These are phyloP conservation scores for Syngnathus scovelli DNA, from an alignment of 2,113 vertebrate species.

Conservation along the genomic window DNA sequence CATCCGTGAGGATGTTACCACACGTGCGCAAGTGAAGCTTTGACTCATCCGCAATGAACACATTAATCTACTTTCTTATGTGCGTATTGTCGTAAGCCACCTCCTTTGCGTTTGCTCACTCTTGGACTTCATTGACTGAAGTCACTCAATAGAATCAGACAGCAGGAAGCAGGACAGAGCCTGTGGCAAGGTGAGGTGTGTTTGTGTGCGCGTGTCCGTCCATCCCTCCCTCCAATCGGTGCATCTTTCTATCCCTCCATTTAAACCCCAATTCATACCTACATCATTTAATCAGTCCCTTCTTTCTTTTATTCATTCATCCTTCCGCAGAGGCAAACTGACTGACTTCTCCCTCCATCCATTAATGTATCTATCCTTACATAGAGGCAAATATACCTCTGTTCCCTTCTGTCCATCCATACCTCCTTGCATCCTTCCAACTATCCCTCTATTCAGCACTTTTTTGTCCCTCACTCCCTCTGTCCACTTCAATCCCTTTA, in stretches of 20 bases:
- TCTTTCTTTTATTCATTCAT: neutral
- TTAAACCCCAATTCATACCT: neutral
- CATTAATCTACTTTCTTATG: constrained; percentile 32
- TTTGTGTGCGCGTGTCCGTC: constrained; percentile 33
- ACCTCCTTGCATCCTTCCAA: neutral
- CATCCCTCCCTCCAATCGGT: neutral
- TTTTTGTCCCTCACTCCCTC: constrained; percentile 10
- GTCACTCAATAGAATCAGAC: constrained; percentile 54
- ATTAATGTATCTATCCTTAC: neutral
- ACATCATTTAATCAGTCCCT: neutral
- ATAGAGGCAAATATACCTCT: neutral
- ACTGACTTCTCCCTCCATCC: neutral
- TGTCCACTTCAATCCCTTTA: neutral
- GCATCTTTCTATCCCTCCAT: neutral
- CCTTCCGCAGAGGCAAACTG: neutral
- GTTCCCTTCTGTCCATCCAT: neutral
- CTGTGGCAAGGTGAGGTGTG: constrained; percentile 66
- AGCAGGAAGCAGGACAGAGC: constrained; percentile 57
- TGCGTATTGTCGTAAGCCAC: constrained; percentile 29
- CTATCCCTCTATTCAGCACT: too few relatives aligned
- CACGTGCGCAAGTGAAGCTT: neutral
- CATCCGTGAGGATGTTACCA: constrained; percentile 48
- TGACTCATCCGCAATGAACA: neutral
- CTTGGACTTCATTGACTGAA: constrained; percentile 54
- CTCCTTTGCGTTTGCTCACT: constrained; percentile 8